Evolutionary conservation across 2,888 invertebrate species (phyloP), one percentile per base, ranked within the genome.

Genomic region (Seira ritae): DNA sequence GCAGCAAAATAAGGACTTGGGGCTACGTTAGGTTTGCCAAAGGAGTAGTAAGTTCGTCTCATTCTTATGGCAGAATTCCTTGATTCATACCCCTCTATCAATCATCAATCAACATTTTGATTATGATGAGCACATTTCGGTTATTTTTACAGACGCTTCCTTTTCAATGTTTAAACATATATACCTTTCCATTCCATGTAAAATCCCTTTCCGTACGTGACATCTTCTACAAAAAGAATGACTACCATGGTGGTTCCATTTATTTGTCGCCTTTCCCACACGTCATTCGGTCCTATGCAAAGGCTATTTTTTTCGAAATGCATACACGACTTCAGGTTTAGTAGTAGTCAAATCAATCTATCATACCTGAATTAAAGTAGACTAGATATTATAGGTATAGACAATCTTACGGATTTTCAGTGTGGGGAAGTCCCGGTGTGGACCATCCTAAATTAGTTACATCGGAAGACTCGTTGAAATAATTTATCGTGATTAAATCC

Each of bases 1-100:
- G 73, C 50, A 0, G 85, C 83, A 77, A 79, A 85, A 46, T 85
- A 85, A 10, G 82, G 82, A 8, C 46, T 17, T 8, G 80, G 80
- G 1, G 62, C 62, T 2, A 68, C 67, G 17, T 76, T 80, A 1
- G 82, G 50, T 20, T 60, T 55, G 2, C 85, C 84, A 55, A 62
- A 84, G n/a, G 80, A 75, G 19, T 85, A 74, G 20, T 73, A 74
- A 0, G 78, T 77, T 8, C 22, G 80, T 19, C 84, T 42, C 1
- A 80, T 20, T 22, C 72, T 42, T 20, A 3, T 23, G n/a, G 46
- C 37, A 12, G 17, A 6, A 0, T 67, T 2, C 12, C 65, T 10
- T 12, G 78, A 62, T 0, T 78, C 71, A 42, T 65, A 78, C 4
- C 78, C 78, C 42, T 71, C 71, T 72, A 17, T 12, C 65, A 65